Base-by-base conservation (phyloP, 2,888 invertebrate species). In the Cantharis lateralis region DNA sequence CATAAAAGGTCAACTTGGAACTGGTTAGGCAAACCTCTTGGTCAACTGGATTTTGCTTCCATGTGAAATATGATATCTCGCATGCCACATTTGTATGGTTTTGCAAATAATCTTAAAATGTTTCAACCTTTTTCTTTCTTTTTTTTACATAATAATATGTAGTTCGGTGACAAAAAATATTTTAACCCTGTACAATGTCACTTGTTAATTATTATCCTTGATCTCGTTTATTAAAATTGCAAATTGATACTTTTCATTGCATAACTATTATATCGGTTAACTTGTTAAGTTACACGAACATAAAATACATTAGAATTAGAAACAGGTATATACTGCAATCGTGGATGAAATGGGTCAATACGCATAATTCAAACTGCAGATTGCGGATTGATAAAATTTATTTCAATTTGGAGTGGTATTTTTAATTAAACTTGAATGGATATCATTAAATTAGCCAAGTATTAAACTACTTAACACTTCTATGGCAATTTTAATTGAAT, bases 211-310 rank as follows among this genome's bases (percentile, higher is more conserved):
- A n/a, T 48, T n/a, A 78, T 80, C 80, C 80, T 80, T 80, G 80
- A 79, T 80, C 80, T 77, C 79, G 72, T 77, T 80, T 77, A 80
- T 78, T 78, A 78, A 79, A 78, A 71, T 72, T 74, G 78, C 74
- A 72, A 76, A 78, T 72, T 78, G 77, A 77, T 78, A 77, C 80
- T 48, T 48, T 48, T 48, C 48, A 48, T 48, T 48, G 48, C 48
- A 48, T n/a, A n/a, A 48, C n/a, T 48, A n/a, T 4, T 48, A 7
- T 48, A 48, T 48, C 48, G 48, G 48, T 48, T 48, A 48, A 48
- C 48, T 9, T 48, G 48, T 32, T 24, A 48, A 48, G 48, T 48
- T 48, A 48, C 48, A 48, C 48, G 48, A 48, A n/a, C n/a, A 48
- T 48, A 48, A 32, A 48, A 48, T 48, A 48, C 48, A 48, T 48